Evolutionary conservation across 2,797 vertebrate genomes (phyloP).

Genomic region (Coendou prehensilis): DNA sequence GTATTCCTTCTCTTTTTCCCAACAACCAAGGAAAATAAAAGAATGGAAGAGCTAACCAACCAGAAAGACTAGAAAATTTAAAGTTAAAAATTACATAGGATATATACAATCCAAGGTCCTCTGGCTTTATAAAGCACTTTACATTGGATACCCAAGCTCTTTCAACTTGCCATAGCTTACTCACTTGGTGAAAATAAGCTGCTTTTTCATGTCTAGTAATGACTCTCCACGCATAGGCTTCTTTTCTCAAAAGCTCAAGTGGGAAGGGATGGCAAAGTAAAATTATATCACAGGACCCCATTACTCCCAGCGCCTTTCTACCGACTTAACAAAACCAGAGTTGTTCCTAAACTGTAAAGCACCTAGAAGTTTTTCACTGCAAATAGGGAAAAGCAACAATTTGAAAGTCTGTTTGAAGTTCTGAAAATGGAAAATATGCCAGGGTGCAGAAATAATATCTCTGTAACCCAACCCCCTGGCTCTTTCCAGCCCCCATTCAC

Average conservation of each 20-base stretch:
- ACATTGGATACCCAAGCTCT: neutral
- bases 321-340: neutral
- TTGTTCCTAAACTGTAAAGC: neutral
- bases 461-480: neutral
- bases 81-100: neutral
- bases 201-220: neutral
- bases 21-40: neutral
- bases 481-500: fast-evolving
- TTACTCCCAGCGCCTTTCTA: neutral
- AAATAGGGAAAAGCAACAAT: neutral
- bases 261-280: neutral
- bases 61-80: conserved; percentile 1
- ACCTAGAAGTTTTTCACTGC: conserved; percentile 1
- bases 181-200: neutral
- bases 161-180: neutral
- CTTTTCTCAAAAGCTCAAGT: conserved; percentile 25
- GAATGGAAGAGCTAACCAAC: neutral
- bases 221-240: neutral
- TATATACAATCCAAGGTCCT: neutral
- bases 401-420: neutral
- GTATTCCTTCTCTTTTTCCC: neutral
- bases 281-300: neutral
- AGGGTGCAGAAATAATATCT: neutral
- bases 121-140: neutral
- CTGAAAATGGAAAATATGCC: neutral